Evolutionary conservation across 2,888 invertebrate genomes (phyloP).

Genomic region (Drosophila mayaguana): DNA sequence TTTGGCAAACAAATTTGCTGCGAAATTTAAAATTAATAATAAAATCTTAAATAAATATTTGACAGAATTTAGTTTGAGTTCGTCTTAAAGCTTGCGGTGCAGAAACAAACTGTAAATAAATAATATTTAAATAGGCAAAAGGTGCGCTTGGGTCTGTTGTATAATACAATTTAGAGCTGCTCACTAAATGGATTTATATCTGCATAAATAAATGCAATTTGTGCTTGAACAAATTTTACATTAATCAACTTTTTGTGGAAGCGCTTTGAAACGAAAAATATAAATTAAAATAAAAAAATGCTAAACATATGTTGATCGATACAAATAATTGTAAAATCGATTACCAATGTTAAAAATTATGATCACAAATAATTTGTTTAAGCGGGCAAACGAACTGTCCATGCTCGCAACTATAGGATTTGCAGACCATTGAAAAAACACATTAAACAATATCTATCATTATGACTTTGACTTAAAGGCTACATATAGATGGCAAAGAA

Average conservation of each 20-base stretch:
- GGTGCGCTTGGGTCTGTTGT: slow-evolving; percentile 65
- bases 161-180: slow-evolving; percentile 70
- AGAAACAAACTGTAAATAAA: slow-evolving; percentile 24
- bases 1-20: slow-evolving; percentile 40
- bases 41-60: slow-evolving; percentile 52
- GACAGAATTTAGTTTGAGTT: slow-evolving; percentile 41
- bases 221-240: slow-evolving; percentile 57
- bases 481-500: slow-evolving; percentile 71
- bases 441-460: slow-evolving; percentile 50
- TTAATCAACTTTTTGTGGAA: slow-evolving; percentile 39
- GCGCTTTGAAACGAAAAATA: slow-evolving; percentile 47
- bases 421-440: slow-evolving; percentile 42
- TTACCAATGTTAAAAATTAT: slow-evolving; percentile 56
- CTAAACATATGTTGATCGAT: slow-evolving; percentile 1
- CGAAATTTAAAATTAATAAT: slow-evolving; percentile 39
- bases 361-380: slow-evolving; percentile 50
- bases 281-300: slow-evolving; percentile 12
- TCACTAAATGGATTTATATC: slow-evolving; percentile 16
- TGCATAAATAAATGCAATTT: slow-evolving; percentile 43
- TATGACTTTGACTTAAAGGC: slow-evolving; percentile 75
- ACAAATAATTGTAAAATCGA: slow-evolving; percentile 20
- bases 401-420: slow-evolving; percentile 47
- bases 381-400: slow-evolving; percentile 19
- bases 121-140: slow-evolving; percentile 11
- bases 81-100: slow-evolving; percentile 64